Evolutionary conservation across 2,113 vertebrate genomes (phyloP).

Genomic region (Malaclemys terrapin): DNA sequence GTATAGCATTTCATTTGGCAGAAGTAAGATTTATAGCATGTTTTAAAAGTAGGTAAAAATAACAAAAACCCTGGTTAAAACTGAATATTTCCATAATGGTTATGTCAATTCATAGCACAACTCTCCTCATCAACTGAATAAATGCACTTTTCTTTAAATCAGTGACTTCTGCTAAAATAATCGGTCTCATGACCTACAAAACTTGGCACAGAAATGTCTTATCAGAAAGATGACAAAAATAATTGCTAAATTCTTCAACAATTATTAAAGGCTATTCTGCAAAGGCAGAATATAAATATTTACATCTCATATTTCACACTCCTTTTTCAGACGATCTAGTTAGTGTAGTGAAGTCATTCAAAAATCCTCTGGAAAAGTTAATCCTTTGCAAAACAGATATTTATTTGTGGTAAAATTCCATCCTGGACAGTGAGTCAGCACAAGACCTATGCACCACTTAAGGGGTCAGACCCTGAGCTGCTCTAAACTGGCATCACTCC

Average conservation of each 20-base stretch:
- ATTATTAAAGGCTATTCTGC: background rate
- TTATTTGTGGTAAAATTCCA: background rate
- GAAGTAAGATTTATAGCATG: background rate
- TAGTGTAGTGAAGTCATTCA: background rate
- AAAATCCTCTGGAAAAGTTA: background rate
- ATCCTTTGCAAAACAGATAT: background rate
- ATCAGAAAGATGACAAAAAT: background rate
- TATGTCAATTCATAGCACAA: background rate
- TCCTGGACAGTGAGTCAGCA: background rate
- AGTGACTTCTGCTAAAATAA: background rate
- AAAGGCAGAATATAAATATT: background rate
- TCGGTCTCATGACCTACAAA: background rate
- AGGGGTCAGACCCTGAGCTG: background rate
- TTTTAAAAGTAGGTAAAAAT: background rate
- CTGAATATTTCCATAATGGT: background rate
- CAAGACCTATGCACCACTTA: fast-evolving
- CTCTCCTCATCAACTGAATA: background rate
- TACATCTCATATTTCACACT: background rate
- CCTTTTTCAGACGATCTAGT: background rate
- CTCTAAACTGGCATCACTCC: background rate
- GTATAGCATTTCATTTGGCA: background rate
- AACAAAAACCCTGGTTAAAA: background rate
- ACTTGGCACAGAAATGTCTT: background rate
- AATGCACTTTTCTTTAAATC: background rate
- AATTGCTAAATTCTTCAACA: background rate